These are phyloP conservation scores for Cenopis cana DNA, from an alignment of 2,888 invertebrate species.

Conservation along the genomic window DNA sequence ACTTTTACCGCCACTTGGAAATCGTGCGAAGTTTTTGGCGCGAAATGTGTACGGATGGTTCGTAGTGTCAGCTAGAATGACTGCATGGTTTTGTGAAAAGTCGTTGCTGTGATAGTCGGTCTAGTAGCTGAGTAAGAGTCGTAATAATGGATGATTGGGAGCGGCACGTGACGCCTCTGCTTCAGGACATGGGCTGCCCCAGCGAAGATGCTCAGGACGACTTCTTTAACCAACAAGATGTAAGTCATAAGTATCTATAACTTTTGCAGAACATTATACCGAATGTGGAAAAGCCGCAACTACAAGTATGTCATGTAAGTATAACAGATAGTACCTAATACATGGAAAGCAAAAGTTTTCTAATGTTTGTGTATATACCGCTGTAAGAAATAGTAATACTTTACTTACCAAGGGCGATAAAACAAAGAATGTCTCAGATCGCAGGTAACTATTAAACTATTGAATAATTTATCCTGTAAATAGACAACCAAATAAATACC, in stretches of 20 bases:
- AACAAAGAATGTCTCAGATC: no score
- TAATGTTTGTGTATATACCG: background rate
- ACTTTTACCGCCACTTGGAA: conserved; percentile 77
- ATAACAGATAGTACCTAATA: background rate
- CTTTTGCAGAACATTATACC: conserved; percentile 4
- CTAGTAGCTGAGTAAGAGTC: conserved; percentile 58
- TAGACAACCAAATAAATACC: background rate
- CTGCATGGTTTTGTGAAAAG: conserved; percentile 65
- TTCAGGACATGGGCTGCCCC: conserved; percentile 85
- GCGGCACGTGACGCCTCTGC: conserved; percentile 84
- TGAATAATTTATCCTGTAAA: background rate
- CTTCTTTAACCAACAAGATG: conserved; percentile 86
- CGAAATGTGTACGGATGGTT: conserved; percentile 68
- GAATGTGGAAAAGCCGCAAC: conserved; percentile 2
- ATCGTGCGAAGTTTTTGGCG: conserved; percentile 80
- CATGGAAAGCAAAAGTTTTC: background rate
- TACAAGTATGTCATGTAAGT: conserved; percentile 1
- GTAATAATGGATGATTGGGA: conserved; percentile 85
- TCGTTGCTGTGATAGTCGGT: conserved; percentile 64
- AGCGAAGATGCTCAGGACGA: conserved; percentile 84
- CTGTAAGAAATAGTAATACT: no score
- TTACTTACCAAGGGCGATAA: no score
- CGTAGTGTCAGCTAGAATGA: conserved; percentile 68
- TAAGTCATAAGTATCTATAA: conserved; percentile 65
- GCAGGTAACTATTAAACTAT: no score